Evolutionary conservation across 2,888 invertebrate species (phyloP).

Genomic region (Hemithea aestivaria): DNA sequence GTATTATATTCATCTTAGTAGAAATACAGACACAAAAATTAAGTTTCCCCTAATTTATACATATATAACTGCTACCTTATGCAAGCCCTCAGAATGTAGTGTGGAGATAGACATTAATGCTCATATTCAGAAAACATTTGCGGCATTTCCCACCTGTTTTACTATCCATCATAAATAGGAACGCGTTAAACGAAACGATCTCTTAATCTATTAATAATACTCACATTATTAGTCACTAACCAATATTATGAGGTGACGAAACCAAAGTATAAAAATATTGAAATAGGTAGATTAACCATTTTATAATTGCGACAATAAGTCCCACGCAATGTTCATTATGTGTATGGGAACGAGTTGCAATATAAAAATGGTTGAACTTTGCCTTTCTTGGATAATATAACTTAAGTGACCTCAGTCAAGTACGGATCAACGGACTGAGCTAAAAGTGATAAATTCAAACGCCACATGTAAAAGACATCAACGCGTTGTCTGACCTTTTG

Average conservation of each 20-base stretch:
- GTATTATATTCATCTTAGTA: too few species aligned
- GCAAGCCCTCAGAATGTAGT: background rate
- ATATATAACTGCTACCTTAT: too few species aligned
- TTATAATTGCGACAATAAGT: too few species aligned
- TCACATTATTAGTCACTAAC: constrained; percentile 1
- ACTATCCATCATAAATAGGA: constrained; percentile 3
- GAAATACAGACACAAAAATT: too few species aligned
- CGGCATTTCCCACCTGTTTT: constrained; percentile 3
- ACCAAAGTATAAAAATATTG: background rate
- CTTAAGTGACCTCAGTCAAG: too few species aligned
- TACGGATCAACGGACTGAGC: background rate
- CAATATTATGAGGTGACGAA: constrained; percentile 1
- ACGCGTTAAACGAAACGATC: background rate
- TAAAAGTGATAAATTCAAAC: constrained; percentile 1
- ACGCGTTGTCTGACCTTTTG: constrained; percentile 41
- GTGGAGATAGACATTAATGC: background rate
- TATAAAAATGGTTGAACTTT: too few species aligned
- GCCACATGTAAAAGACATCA: constrained; percentile 61
- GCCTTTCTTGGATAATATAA: too few species aligned
- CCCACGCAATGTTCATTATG: too few species aligned
- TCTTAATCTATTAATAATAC: background rate
- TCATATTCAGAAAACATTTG: background rate
- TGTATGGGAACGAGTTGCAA: too few species aligned
- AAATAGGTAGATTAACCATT: too few species aligned
- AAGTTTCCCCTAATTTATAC: too few species aligned